Evolutionary conservation across 2,888 invertebrate genomes (phyloP).

Genomic region (Clitarchus hookeri): DNA sequence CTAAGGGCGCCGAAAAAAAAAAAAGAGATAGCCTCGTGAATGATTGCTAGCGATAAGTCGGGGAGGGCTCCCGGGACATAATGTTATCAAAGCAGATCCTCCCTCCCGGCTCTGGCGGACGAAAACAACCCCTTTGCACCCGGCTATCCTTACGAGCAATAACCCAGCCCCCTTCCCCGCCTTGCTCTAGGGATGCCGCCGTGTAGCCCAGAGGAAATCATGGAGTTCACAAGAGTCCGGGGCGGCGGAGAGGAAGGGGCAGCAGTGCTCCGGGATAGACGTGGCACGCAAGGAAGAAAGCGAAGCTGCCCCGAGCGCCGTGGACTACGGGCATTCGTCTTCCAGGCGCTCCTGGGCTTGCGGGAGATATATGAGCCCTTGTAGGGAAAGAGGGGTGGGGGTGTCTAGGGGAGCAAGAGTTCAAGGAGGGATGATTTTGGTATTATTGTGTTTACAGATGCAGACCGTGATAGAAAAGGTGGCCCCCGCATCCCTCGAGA

Average conservation of each 20-base stretch:
- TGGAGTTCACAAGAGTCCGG: neutral
- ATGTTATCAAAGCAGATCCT: neutral
- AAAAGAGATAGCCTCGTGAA: neutral
- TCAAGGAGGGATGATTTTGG: neutral
- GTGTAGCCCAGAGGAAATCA: constrained; percentile 1
- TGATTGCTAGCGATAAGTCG: neutral
- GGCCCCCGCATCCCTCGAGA: no score
- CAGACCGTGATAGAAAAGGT: no score
- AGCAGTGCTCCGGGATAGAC: neutral
- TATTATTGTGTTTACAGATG: no score
- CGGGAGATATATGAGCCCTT: neutral
- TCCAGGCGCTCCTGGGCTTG: neutral
- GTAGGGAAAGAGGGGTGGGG: neutral
- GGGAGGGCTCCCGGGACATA: neutral
- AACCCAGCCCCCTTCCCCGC: neutral
- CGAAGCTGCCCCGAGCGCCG: neutral
- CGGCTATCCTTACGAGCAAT: neutral
- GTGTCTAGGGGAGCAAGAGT: neutral
- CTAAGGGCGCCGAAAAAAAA: neutral
- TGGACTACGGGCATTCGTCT: neutral
- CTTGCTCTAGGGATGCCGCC: neutral
- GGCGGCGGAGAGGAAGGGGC: neutral
- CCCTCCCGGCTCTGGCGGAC: neutral
- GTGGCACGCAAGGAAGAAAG: neutral
- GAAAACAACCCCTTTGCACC: neutral